A percentile compares a stretch with the other conserved stretches of the same genome.
phyloP scores from a whole-genome alignment of 2,888 invertebrate genomes.

The Rosalia funebris region DNA sequence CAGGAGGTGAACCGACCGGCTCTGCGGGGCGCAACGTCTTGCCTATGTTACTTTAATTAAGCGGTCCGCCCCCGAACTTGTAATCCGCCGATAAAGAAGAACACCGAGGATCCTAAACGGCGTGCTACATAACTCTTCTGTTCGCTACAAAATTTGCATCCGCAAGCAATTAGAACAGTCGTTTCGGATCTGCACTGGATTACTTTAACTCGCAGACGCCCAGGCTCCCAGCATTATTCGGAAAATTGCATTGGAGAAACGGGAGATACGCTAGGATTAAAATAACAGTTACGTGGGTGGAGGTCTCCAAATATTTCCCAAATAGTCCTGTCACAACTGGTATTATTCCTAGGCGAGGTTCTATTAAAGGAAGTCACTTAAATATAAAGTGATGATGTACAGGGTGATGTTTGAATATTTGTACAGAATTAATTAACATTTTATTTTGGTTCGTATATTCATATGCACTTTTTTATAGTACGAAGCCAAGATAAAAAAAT shows the following conservation, averaged over 20 bases:
- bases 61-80: constrained; percentile 28
- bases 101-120: constrained; percentile 24
- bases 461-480: too few species aligned
- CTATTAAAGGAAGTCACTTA: too few species aligned
- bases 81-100: constrained; percentile 25
- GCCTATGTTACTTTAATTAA: constrained; percentile 31
- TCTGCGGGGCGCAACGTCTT: background rate
- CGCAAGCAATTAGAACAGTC: constrained; percentile 45
- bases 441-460: too few species aligned
- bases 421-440: too few species aligned
- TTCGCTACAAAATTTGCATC: constrained; percentile 43
- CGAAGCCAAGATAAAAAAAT: too few species aligned
- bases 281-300: too few species aligned
- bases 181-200: constrained; percentile 31
- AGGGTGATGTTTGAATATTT: too few species aligned
- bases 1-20: constrained; percentile 1
- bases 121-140: constrained; percentile 33
- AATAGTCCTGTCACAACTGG: too few species aligned
- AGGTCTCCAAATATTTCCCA: too few species aligned
- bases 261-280: background rate
- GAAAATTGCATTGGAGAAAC: constrained; percentile 13
- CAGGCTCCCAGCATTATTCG: constrained; percentile 13
- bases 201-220: constrained; percentile 11
- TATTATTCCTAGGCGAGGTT: too few species aligned
- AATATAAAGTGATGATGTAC: too few species aligned